A percentile compares a stretch with the other conserved stretches of the same genome.
Conservation (phyloP, 2,113 vertebrate species). For the Odocoileus virginianus region DNA sequence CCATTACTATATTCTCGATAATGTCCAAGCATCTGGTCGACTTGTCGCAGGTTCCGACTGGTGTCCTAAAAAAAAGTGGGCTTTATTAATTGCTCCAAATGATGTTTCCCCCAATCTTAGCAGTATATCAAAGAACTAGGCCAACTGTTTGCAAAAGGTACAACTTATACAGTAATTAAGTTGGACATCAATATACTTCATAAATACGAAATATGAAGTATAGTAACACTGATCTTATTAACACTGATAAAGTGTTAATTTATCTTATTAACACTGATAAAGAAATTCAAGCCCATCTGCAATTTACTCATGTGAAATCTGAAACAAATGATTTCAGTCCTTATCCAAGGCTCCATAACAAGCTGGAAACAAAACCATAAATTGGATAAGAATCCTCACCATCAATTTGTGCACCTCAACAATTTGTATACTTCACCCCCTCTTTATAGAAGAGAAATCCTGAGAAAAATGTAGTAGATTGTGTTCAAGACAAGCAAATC, state of each 20-base stretch:
- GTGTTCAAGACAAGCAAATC: background rate
- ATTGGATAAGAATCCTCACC: background rate
- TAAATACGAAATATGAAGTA: background rate
- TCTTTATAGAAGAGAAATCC: background rate
- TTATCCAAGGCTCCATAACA: background rate
- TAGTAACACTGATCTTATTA: background rate
- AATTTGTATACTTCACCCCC: background rate
- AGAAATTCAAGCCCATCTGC: background rate
- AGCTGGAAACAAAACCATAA: background rate
- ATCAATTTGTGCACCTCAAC: background rate
- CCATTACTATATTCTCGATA: constrained; percentile 90
- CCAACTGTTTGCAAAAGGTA: background rate
- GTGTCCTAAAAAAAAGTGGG: constrained; percentile 86
- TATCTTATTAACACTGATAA: background rate
- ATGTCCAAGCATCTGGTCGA: constrained; percentile 92
- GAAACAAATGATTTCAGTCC: constrained; percentile 5
- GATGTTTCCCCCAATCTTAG: background rate
- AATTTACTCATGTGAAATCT: constrained; percentile 1
- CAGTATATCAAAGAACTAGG: background rate
- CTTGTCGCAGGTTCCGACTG: constrained; percentile 89
- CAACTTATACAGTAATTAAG: background rate
- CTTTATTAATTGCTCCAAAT: constrained; percentile 13
- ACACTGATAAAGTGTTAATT: background rate
- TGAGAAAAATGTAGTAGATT: background rate
- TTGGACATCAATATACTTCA: background rate